A percentile compares a stretch with the other conserved stretches of the same genome.
Conservation (phyloP, 2,888 invertebrate species). For the Hyles lineata region DNA sequence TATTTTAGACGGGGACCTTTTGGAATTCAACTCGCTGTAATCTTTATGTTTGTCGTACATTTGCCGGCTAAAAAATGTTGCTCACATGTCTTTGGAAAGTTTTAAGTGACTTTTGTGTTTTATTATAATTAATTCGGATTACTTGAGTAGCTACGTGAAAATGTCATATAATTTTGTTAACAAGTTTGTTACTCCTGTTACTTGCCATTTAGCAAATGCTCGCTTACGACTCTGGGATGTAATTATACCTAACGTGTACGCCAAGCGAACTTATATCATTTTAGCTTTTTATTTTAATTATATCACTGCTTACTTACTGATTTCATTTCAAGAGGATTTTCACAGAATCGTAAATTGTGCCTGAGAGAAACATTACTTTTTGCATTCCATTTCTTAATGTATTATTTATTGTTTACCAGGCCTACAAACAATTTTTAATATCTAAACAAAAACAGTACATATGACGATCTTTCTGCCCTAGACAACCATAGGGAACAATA, state of each 20-base stretch:
- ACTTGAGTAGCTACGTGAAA: conserved; percentile 56
- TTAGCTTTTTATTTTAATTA: conserved; percentile 45
- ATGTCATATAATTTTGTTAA: conserved; percentile 65
- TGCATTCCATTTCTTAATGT: too few species aligned
- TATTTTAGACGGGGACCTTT: conserved; percentile 65
- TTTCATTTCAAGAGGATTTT: background rate
- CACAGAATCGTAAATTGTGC: too few species aligned
- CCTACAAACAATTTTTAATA: too few species aligned
- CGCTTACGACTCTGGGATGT: conserved; percentile 50
- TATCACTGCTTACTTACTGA: conserved; percentile 36
- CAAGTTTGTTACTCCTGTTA: conserved; percentile 60
- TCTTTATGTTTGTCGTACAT: conserved; percentile 39
- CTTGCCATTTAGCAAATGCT: conserved; percentile 59
- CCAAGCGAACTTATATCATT: conserved; percentile 46
- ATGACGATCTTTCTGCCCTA: too few species aligned
- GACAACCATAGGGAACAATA: too few species aligned
- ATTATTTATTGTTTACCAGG: too few species aligned
- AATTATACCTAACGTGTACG: conserved; percentile 49
- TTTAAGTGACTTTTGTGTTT: conserved; percentile 51
- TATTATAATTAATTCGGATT: conserved; percentile 61
- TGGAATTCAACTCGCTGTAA: conserved; percentile 51
- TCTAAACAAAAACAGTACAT: too few species aligned
- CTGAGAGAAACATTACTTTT: background rate
- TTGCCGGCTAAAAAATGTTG: conserved; percentile 32
- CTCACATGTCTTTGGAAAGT: conserved; percentile 35